phyloP scores from a whole-genome alignment of 2,888 invertebrate genomes.

The Pyrrhia umbra region DNA sequence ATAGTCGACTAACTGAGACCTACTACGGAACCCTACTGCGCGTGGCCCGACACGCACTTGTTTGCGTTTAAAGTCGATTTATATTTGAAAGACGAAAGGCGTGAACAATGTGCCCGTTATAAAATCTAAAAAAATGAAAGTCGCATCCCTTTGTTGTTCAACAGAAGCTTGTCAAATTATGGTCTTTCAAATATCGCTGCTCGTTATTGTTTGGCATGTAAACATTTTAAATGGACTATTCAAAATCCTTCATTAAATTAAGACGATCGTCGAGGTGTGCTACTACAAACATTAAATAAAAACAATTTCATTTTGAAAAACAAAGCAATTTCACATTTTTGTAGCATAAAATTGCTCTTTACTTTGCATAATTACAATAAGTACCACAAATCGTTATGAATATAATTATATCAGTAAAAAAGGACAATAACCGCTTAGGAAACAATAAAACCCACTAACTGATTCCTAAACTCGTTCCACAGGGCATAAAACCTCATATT shows the following conservation, averaged over 20 bases:
- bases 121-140: conserved; percentile 35
- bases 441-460: conserved; percentile 8
- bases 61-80: conserved; percentile 14
- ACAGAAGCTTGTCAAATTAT: conserved; percentile 39
- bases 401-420: not conserved
- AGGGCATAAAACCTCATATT: conserved; percentile 14
- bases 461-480: not conserved
- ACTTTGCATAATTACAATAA: not conserved
- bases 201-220: conserved; percentile 21
- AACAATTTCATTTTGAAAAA: not conserved
- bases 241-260: conserved; percentile 7
- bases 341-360: not conserved
- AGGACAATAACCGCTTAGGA: not conserved
- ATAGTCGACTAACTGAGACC: too few relatives aligned
- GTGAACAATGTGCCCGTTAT: conserved; percentile 35
- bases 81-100: conserved; percentile 17
- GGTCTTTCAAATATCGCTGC: conserved; percentile 34
- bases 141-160: conserved; percentile 26
- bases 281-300: not conserved
- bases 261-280: not conserved
- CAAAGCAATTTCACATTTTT: not conserved
- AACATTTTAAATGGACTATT: conserved; percentile 11
- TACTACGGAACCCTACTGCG: too few relatives aligned
- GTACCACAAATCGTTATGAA: not conserved
- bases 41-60: too few relatives aligned